These are phyloP conservation scores for Prionailurus bengalensis DNA, from an alignment of 2,113 vertebrate species.

Conservation along the genomic window DNA sequence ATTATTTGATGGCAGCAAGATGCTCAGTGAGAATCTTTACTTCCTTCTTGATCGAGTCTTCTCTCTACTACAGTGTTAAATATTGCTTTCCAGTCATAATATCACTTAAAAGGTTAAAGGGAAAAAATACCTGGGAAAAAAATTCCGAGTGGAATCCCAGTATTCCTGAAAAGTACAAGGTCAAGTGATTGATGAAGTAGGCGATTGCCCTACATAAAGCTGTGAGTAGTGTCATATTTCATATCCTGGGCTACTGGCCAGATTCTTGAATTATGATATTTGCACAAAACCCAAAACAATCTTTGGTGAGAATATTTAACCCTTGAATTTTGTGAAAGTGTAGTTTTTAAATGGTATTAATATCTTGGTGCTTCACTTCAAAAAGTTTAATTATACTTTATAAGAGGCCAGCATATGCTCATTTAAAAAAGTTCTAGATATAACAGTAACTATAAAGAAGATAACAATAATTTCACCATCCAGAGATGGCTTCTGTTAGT, in stretches of 20 bases:
- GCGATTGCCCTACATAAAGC: background rate
- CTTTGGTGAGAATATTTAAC: background rate
- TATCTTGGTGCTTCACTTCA: background rate
- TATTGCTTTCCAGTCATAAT: background rate
- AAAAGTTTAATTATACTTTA: background rate
- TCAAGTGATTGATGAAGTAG: background rate
- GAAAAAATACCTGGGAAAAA: background rate
- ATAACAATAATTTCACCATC: background rate
- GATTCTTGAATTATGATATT: background rate
- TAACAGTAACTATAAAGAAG: background rate
- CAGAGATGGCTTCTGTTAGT: background rate
- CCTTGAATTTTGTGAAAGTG: background rate
- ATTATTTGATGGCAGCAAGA: background rate
- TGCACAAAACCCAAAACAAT: background rate
- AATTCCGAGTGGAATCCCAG: background rate
- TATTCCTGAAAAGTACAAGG: background rate
- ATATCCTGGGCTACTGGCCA: background rate
- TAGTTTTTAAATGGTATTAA: slow-evolving; percentile 14
- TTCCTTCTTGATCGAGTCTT: background rate
- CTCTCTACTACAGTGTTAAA: background rate
- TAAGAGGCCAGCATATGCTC: background rate
- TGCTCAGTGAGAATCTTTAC: background rate
- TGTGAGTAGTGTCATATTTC: background rate
- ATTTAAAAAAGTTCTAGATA: background rate
- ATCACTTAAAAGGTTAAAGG: background rate